Conservation (phyloP, 2,113 vertebrate genomes). For the Macrotis lagotis region DNA sequence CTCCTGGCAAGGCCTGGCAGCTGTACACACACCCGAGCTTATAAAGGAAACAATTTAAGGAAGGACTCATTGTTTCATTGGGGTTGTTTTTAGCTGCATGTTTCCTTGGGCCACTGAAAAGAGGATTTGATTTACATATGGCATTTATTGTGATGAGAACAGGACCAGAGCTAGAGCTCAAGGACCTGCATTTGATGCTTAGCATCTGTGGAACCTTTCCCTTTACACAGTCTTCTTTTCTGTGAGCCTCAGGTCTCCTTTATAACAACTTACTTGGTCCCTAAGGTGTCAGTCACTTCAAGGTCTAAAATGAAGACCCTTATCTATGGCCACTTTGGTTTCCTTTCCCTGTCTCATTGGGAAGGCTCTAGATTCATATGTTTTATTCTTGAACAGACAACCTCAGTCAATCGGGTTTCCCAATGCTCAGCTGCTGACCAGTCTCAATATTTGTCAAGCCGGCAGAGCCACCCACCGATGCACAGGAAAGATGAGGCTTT, state of each 20-base stretch:
- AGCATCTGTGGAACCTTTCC: background rate
- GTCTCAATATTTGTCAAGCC: background rate
- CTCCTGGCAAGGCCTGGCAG: background rate
- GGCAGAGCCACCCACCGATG: background rate
- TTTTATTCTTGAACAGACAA: conserved; percentile 22
- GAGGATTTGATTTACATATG: conserved; percentile 14
- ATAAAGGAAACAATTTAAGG: background rate
- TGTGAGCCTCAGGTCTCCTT: background rate
- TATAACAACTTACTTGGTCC: background rate
- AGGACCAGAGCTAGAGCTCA: background rate
- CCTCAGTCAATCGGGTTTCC: conserved; percentile 12
- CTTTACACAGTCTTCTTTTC: no score
- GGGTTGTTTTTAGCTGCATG: conserved; percentile 2
- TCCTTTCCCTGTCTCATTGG: background rate
- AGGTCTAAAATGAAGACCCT: background rate
- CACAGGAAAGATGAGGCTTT: background rate
- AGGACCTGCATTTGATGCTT: background rate
- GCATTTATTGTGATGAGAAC: background rate
- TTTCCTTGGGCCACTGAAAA: background rate
- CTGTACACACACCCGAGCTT: background rate
- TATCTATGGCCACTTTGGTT: background rate
- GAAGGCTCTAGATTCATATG: background rate
- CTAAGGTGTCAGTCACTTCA: background rate
- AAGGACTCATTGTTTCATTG: background rate
- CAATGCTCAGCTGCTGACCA: background rate